Evolutionary conservation across 2,888 invertebrate genomes (phyloP).

Genomic region (Psylliodes chrysocephalus): DNA sequence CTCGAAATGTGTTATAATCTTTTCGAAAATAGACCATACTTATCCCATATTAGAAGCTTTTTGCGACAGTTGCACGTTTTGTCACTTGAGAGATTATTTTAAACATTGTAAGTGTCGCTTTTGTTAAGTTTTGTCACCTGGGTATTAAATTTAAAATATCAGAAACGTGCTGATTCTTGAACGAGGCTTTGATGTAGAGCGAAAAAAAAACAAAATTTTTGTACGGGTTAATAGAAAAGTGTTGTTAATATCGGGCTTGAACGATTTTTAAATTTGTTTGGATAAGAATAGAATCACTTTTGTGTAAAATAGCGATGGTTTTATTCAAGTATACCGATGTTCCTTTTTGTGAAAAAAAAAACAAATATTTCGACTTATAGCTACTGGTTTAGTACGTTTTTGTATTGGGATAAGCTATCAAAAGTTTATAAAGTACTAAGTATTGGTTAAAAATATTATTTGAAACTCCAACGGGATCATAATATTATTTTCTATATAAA

Average conservation of each 20-base stretch:
- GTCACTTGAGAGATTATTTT: constrained; percentile 44
- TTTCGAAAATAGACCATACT: constrained; percentile 14
- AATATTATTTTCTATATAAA: too few species aligned
- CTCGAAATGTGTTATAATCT: constrained; percentile 29
- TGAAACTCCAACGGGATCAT: too few species aligned
- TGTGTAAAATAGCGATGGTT: too few species aligned
- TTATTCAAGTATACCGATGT: too few species aligned
- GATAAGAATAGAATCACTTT: too few species aligned
- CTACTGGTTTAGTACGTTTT: too few species aligned
- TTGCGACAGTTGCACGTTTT: constrained; percentile 42
- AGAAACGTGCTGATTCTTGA: constrained; percentile 14
- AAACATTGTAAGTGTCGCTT: constrained; percentile 31
- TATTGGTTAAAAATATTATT: too few species aligned
- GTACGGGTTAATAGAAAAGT: constrained; percentile 8
- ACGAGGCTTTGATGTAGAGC: background rate
- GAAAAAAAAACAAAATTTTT: constrained; percentile 16
- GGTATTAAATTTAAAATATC: background rate
- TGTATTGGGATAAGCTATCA: too few species aligned
- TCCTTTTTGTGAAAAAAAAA: too few species aligned
- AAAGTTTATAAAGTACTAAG: too few species aligned
- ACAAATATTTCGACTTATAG: too few species aligned
- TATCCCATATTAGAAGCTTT: constrained; percentile 25
- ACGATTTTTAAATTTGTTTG: background rate
- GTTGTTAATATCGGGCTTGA: constrained; percentile 9
- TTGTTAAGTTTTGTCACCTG: constrained; percentile 9